Base-by-base conservation (phyloP, 2,113 vertebrate species). In the Megalops atlanticus region DNA sequence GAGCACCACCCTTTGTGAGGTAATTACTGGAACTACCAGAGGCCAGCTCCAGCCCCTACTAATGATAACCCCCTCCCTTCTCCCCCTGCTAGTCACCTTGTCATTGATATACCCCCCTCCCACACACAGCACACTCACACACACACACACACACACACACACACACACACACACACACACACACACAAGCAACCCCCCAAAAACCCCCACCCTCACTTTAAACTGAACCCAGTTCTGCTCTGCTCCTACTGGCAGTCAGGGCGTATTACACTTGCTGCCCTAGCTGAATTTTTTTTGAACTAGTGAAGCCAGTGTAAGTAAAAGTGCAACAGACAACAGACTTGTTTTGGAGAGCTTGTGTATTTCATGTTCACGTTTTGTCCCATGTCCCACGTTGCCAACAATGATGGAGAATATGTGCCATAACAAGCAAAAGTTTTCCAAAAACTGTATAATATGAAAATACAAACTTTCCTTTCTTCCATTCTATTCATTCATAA, bases 11-110 rank as follows among this genome's bases (percentile, higher is more conserved):
- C 88, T 92, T 91, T 94, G 92, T 89, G 85, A 90, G 89, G 79
- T 91, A 89, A 91, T 88, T 89, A 91, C 93, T 85, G 84, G 86
- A 91, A 89, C 91, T 93, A 90, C 79, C 79, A 82, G 88, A 90
- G 91, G 88, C 91, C 91, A 91, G 90, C 86, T 87, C 91, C 88
- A 88, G 89, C 81, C 90, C 87, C 89, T 86, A 88, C 91, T 94
- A 92, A 93, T 93, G 85, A 93, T 94, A 94, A 93, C 85, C 92
- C 89, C 91, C 87, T 74, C n/a, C 70, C 78, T 18, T 18, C 78
- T 52, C 68, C 86, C 86, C 87, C 89, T 87, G 89, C 89, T 88
- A 90, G 92, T 92, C 89, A 91, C 90, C 87, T 88, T 87, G 88
- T 90, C 85, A 77, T 83, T 92, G 91, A 92, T 93, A 92, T 85